Percentiles rank a stretch among this genome's conserved stretches.
Conservation (phyloP, 1,140 invertebrate species). For the Drosophila aff. region DNA sequence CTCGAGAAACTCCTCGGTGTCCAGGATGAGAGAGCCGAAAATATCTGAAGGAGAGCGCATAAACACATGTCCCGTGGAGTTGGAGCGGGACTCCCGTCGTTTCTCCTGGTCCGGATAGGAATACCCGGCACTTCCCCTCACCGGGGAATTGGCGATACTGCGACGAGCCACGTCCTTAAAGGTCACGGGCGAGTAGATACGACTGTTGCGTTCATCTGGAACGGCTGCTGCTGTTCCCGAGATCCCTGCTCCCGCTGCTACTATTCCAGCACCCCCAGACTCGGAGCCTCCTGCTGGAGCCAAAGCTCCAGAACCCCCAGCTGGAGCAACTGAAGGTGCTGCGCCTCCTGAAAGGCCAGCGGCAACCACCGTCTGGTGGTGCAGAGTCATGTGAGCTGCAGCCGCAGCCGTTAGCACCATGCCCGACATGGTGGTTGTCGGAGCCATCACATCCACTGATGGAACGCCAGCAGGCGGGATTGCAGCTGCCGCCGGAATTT, state of each 20-base stretch:
- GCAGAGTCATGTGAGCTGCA: constrained; percentile 52
- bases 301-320: constrained; percentile 81
- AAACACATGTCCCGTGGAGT: constrained; percentile 86
- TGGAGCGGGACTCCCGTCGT: constrained; percentile 86
- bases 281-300: constrained; percentile 83
- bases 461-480: constrained; percentile 7
- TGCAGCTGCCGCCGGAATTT: constrained; percentile 17
- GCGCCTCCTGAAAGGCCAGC: constrained; percentile 82
- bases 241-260: constrained; percentile 79
- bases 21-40: constrained; percentile 86
- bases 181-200: constrained; percentile 93
- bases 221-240: constrained; percentile 84
- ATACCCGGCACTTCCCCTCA: constrained; percentile 83
- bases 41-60: constrained; percentile 85
- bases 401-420: constrained; percentile 59
- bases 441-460: constrained; percentile 16
- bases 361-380: constrained; percentile 69
- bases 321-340: constrained; percentile 49
- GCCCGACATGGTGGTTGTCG: constrained; percentile 35
- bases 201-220: constrained; percentile 86
- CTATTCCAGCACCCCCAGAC: constrained; percentile 76
- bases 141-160: constrained; percentile 91
- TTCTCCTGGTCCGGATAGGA: constrained; percentile 53
- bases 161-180: constrained; percentile 92
- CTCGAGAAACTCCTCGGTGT: constrained; percentile 87